Conservation (phyloP, 2,888 invertebrate species). For the Baccha elongata region DNA sequence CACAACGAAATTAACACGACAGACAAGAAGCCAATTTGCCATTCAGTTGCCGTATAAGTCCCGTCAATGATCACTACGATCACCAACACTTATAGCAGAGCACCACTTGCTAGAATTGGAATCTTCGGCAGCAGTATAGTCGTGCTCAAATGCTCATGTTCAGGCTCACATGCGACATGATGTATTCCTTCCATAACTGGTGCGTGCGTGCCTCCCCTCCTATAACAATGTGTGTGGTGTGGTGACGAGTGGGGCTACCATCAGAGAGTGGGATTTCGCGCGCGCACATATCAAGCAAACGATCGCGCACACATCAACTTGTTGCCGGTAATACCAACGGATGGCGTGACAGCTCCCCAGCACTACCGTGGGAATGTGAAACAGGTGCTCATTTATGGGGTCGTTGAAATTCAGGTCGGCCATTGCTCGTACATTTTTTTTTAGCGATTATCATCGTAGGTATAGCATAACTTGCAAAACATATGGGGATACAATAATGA, state of each 20-base stretch:
- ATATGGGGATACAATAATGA: slow-evolving; percentile 7
- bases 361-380: slow-evolving; percentile 73
- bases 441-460: slow-evolving; percentile 19
- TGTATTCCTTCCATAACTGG: slow-evolving; percentile 76
- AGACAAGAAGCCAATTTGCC: slow-evolving; percentile 57
- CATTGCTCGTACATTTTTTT: slow-evolving; percentile 20
- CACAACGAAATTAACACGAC: slow-evolving; percentile 32
- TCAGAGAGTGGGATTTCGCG: slow-evolving; percentile 12
- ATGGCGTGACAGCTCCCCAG: slow-evolving; percentile 70
- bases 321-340: slow-evolving; percentile 68
- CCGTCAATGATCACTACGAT: slow-evolving; percentile 46
- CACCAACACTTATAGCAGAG: slow-evolving; percentile 33
- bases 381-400: slow-evolving; percentile 72
- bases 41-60: slow-evolving; percentile 54
- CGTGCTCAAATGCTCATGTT: slow-evolving; percentile 1
- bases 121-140: slow-evolving; percentile 53
- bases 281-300: slow-evolving; percentile 67
- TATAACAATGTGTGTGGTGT: slow-evolving; percentile 46
- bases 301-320: slow-evolving; percentile 71
- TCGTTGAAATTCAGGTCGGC: slow-evolving; percentile 69
- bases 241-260: slow-evolving; percentile 6
- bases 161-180: slow-evolving; percentile 62
- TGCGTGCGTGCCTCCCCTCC: slow-evolving; percentile 66
- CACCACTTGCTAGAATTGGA: slow-evolving; percentile 56
- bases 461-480: not conserved